phyloP scores from a whole-genome alignment of 2,113 vertebrate species.

The Candoia aspera region DNA sequence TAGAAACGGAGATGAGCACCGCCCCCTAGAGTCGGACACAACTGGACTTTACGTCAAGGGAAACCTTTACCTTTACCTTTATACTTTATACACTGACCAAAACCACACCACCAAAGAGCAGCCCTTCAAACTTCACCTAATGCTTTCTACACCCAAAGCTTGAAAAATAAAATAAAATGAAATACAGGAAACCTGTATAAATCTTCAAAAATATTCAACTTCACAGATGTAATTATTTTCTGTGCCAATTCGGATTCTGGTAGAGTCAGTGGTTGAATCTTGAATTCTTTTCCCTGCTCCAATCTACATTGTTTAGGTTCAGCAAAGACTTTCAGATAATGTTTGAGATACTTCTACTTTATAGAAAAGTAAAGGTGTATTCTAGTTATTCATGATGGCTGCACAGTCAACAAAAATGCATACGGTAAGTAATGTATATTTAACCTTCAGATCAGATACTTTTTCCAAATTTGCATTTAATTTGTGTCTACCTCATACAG shows the following conservation, averaged over 20 bases:
- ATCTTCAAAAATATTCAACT: neutral
- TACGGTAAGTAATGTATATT: neutral
- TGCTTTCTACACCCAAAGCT: neutral
- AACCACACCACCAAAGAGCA: neutral
- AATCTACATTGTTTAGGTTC: neutral
- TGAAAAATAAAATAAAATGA: neutral
- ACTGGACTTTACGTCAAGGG: too few species aligned
- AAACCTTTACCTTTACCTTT: too few species aligned
- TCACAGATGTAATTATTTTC: neutral
- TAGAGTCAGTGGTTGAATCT: neutral
- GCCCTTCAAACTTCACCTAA: neutral
- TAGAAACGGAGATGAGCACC: too few species aligned
- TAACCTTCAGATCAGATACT: conserved; percentile 38
- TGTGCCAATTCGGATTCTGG: neutral
- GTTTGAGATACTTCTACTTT: neutral
- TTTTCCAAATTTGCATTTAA: conserved; percentile 42
- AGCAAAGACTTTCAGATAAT: neutral
- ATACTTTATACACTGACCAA: neutral
- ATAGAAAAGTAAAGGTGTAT: neutral
- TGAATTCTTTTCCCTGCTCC: neutral
- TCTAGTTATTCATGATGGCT: conserved; percentile 22
- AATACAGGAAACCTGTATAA: neutral
- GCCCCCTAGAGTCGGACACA: too few species aligned
- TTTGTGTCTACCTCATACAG: conserved; percentile 54
- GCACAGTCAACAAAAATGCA: conserved; percentile 17